Evolutionary conservation across 2,888 invertebrate species (phyloP).

Genomic region (Leucozona laternaria): DNA sequence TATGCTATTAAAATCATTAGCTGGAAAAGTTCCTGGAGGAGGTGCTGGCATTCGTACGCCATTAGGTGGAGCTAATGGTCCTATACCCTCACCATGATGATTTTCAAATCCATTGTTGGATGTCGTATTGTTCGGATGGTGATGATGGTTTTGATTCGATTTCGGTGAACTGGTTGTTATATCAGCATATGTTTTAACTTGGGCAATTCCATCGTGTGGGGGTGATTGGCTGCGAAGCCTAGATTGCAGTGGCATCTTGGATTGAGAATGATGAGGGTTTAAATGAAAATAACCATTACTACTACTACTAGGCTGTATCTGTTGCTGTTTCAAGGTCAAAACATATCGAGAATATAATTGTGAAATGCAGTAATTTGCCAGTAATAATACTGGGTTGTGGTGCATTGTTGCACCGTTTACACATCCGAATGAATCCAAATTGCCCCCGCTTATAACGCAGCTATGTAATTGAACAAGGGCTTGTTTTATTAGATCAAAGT

Average conservation of each 20-base stretch:
- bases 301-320: slow-evolving; percentile 85
- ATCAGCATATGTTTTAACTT: slow-evolving; percentile 79
- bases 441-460: slow-evolving; percentile 75
- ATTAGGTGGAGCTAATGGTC: slow-evolving; percentile 37
- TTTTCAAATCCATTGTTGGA: slow-evolving; percentile 49
- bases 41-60: slow-evolving; percentile 51
- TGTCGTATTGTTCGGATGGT: slow-evolving; percentile 69
- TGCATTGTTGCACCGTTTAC: slow-evolving; percentile 78
- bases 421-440: slow-evolving; percentile 68
- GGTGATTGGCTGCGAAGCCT: slow-evolving; percentile 76
- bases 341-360: slow-evolving; percentile 88
- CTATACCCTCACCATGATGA: slow-evolving; percentile 8
- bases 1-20: slow-evolving; percentile 76
- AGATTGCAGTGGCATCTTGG: slow-evolving; percentile 69
- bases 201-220: slow-evolving; percentile 73
- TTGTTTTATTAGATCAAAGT: slow-evolving; percentile 88
- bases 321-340: slow-evolving; percentile 82
- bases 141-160: slow-evolving; percentile 76
- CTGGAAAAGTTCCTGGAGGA: slow-evolving; percentile 54
- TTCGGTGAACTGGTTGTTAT: slow-evolving; percentile 79
- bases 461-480: slow-evolving; percentile 87
- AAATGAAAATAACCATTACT: slow-evolving; percentile 80
- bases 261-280: slow-evolving; percentile 79
- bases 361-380: slow-evolving; percentile 91
- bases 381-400: slow-evolving; percentile 88